Percentiles rank a stretch among this genome's conserved stretches.
Conservation (phyloP, 1,140 invertebrate genomes). For the Dolichoris vasculosae region DNA sequence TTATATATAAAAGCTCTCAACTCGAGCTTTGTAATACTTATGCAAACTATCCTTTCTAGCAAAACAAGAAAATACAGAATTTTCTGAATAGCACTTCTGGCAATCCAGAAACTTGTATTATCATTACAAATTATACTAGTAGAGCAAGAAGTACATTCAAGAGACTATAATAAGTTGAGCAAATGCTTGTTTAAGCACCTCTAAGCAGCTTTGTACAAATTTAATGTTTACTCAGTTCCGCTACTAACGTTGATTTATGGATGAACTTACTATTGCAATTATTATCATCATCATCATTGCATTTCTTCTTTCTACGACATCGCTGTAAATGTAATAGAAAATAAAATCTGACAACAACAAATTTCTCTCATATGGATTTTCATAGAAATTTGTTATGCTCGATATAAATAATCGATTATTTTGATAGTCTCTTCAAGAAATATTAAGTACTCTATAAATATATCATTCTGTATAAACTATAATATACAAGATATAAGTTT, state of each 20-base stretch:
- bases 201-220: constrained; percentile 43
- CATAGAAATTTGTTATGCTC: not conserved
- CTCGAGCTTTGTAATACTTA: constrained; percentile 16
- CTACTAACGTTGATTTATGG: constrained; percentile 40
- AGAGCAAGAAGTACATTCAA: constrained; percentile 8
- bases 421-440: not conserved
- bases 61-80: constrained; percentile 10
- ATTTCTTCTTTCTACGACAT: constrained; percentile 44
- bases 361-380: not conserved
- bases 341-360: constrained; percentile 10
- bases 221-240: constrained; percentile 33
- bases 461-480: too few species aligned
- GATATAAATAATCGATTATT: not conserved
- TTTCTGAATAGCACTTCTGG: constrained; percentile 37
- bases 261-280: constrained; percentile 48
- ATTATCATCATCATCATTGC: constrained; percentile 45
- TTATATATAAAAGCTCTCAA: not conserved
- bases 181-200: constrained; percentile 40
- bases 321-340: constrained; percentile 27
- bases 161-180: constrained; percentile 38
- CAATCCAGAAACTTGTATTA: constrained; percentile 31
- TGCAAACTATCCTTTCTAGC: constrained; percentile 43
- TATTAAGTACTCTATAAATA: not conserved
- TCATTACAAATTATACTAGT: constrained; percentile 23
- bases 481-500: not conserved